Percentiles rank a stretch among this genome's conserved stretches.
Evolutionary conservation across 1,140 invertebrate genomes (phyloP).

Genomic region (Cydia pomonella): DNA sequence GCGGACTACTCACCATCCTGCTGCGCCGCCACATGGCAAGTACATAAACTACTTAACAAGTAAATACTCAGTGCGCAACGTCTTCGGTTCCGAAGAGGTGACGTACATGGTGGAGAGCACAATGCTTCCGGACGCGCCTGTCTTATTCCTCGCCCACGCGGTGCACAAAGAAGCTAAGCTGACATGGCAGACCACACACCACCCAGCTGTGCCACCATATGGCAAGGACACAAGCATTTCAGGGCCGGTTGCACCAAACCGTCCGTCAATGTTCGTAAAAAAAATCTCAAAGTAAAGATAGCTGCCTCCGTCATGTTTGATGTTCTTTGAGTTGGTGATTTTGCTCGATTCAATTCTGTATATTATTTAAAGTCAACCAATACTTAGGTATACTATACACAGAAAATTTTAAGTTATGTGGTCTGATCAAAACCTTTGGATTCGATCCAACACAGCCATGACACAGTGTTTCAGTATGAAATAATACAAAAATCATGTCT

Average conservation of each 20-base stretch:
- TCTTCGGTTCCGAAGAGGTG: constrained; percentile 88
- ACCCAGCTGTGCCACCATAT: constrained; percentile 64
- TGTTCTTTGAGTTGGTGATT: too few relatives aligned
- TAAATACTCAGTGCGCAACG: constrained; percentile 86
- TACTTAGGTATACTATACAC: too few relatives aligned
- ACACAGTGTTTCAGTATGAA: too few relatives aligned
- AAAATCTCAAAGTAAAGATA: too few relatives aligned
- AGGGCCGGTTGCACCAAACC: not conserved
- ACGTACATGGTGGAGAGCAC: constrained; percentile 87
- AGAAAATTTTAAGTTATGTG: too few relatives aligned
- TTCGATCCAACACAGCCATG: too few relatives aligned
- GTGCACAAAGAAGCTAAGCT: constrained; percentile 63
- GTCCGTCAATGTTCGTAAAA: too few relatives aligned
- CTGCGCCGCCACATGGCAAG: constrained; percentile 67
- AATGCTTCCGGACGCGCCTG: constrained; percentile 84
- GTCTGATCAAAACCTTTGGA: too few relatives aligned
- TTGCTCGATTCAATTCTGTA: too few relatives aligned
- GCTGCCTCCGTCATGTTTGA: too few relatives aligned
- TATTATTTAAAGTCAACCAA: too few relatives aligned
- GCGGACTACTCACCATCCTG: constrained; percentile 63
- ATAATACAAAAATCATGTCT: too few relatives aligned
- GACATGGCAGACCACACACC: constrained; percentile 63
- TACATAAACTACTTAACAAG: constrained; percentile 16
- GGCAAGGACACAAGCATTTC: constrained; percentile 48
- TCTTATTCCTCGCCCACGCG: constrained; percentile 71